A percentile compares a stretch with the other conserved stretches of the same genome.
Conservation (phyloP, 2,888 invertebrate genomes). For the Unio delphinus region DNA sequence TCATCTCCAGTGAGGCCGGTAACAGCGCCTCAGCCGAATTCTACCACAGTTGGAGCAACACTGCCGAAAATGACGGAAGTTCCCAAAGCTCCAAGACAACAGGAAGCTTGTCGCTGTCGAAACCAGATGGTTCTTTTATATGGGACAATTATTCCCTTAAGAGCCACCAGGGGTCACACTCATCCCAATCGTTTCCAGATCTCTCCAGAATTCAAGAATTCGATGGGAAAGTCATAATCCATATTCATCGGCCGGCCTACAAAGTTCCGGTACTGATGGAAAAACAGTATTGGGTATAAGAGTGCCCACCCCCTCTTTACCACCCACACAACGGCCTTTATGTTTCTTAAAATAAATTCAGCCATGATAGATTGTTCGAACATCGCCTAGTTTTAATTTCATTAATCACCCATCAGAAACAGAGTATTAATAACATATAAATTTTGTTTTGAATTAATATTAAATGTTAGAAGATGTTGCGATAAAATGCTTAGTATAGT, state of each 20-base stretch:
- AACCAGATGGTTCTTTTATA: slow-evolving; percentile 31
- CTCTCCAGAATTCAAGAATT: slow-evolving; percentile 30
- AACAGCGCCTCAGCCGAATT: slow-evolving; percentile 29
- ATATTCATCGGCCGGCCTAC: slow-evolving; percentile 16
- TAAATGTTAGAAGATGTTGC: too few relatives aligned
- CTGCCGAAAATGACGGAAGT: slow-evolving; percentile 27
- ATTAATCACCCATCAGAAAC: too few relatives aligned
- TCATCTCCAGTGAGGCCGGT: slow-evolving; percentile 31
- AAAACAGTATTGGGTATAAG: slow-evolving; percentile 51
- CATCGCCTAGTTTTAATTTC: too few relatives aligned
- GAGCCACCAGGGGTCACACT: slow-evolving; percentile 7
- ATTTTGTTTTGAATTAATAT: too few relatives aligned
- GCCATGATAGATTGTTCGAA: too few relatives aligned
- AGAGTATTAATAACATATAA: too few relatives aligned
- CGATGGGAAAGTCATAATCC: slow-evolving; percentile 13
- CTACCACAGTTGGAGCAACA: slow-evolving; percentile 39
- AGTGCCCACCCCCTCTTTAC: too few relatives aligned
- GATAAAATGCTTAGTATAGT: too few relatives aligned
- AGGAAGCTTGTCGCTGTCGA: slow-evolving; percentile 18
- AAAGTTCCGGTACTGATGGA: slow-evolving; percentile 42
- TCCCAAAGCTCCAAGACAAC: slow-evolving; percentile 13
- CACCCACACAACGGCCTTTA: too few relatives aligned
- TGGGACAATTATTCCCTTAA: slow-evolving; percentile 38
- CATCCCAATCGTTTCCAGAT: slow-evolving; percentile 18
- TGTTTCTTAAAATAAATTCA: too few relatives aligned